Base-by-base conservation (phyloP, 2,113 vertebrate species). In the Syngnathus scovelli region DNA sequence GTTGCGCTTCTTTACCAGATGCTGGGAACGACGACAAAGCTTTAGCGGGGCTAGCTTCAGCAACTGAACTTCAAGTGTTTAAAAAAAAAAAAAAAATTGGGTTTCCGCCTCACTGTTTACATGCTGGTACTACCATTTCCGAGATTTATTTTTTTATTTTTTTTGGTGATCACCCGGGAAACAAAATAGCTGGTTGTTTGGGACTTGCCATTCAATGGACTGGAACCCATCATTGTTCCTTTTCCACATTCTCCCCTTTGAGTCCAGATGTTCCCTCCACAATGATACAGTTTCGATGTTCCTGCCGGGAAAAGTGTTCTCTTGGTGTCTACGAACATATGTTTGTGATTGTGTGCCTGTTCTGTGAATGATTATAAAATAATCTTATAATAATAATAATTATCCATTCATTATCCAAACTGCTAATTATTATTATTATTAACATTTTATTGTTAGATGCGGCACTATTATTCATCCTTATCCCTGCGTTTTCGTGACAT, bases 211-310 rank as follows among this genome's bases (percentile, higher is more conserved):
- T 27, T 23, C 55, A 65, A 48, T 56, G 46, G 21, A 51, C 61
- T 61, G 59, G 37, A n/a, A 39, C 21, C 23, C 64, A 2, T 87
- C 81, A 82, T 80, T 87, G 85, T 86, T 81, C 77, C 69, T 79
- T 79, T 87, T 87, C 83, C 83, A 75, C 77, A 78, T 70, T 73
- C 62, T 76, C 68, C 75, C 74, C 66, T 88, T 87, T 83, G 76
- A 85, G 68, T 89, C 87, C 88, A 91, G 89, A 87, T 90, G 88
- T 84, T 87, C 92, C 89, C 90, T 87, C 78, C 56, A 48, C 62
- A 83, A 86, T 77, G 89, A 82, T 63, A 68, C 68, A 37, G 74
- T 75, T 75, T 74, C 76, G 59, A 60, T 75, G 68, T 72, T 83
- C 76, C 82, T 71, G 78, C 72, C 66, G 76, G 87, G 72, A 80